These are phyloP conservation scores for Caenorhabditis sulstoni DNA, from an alignment of 2,888 invertebrate genomes.

Conservation along the genomic window DNA sequence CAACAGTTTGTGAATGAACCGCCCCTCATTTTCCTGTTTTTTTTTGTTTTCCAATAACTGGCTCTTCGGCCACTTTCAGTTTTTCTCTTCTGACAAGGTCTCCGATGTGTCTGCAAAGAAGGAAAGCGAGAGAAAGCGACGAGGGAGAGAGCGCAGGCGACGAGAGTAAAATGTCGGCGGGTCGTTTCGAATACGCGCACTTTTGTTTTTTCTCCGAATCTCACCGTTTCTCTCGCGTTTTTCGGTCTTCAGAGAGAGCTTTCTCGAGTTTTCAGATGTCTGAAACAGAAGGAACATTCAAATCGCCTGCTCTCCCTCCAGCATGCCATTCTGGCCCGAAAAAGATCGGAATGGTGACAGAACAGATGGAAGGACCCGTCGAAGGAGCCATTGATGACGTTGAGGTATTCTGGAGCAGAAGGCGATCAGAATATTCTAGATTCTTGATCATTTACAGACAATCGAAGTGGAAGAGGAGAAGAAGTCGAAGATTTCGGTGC, in stretches of 20 bases:
- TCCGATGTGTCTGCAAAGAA: too few species aligned
- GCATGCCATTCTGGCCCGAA: constrained; percentile 22
- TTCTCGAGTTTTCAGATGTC: constrained; percentile 7
- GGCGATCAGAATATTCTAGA: too few species aligned
- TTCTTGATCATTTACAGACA: constrained; percentile 16
- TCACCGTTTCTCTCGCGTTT: background rate
- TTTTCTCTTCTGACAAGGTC: too few species aligned
- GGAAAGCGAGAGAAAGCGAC: too few species aligned
- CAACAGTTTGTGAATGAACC: constrained; percentile 49
- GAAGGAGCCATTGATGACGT: constrained; percentile 44
- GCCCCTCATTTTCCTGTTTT: too few species aligned
- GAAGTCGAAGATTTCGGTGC: constrained; percentile 51
- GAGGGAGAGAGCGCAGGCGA: too few species aligned
- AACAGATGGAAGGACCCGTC: constrained; percentile 51
- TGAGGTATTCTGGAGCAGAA: constrained; percentile 19
- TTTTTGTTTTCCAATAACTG: too few species aligned
- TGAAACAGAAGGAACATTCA: constrained; percentile 33
- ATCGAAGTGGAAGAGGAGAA: constrained; percentile 55
- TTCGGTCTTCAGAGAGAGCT: background rate
- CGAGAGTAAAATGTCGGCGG: too few species aligned
- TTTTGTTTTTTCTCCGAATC: constrained; percentile 2
- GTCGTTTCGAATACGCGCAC: too few species aligned
- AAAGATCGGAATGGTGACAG: constrained; percentile 41
- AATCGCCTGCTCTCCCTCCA: constrained; percentile 47
- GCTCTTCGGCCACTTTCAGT: too few species aligned